A percentile compares a stretch with the other conserved stretches of the same genome.
phyloP scores from a whole-genome alignment of 1,140 invertebrate species.

The Manduca sexta region DNA sequence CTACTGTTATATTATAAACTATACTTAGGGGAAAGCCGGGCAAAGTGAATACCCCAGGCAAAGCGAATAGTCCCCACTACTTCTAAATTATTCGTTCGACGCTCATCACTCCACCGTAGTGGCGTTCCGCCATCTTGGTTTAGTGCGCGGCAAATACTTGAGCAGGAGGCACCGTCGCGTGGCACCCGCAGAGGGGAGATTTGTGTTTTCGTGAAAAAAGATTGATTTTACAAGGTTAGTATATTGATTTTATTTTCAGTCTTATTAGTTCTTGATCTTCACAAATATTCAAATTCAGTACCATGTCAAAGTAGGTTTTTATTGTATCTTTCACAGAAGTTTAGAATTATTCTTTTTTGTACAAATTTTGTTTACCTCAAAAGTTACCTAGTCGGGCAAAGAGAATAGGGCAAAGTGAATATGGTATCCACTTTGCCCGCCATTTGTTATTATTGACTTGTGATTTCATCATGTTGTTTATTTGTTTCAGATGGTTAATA shows the following conservation, averaged over 20 bases:
- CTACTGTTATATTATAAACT: too few species aligned
- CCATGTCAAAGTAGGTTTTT: slow-evolving; percentile 25
- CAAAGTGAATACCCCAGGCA: slow-evolving; percentile 17
- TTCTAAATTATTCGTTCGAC: slow-evolving; percentile 18
- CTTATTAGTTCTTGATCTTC: slow-evolving; percentile 24
- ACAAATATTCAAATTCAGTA: slow-evolving; percentile 22
- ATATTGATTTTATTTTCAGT: slow-evolving; percentile 21
- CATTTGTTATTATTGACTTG: slow-evolving; percentile 18
- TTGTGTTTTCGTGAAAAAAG: slow-evolving; percentile 24
- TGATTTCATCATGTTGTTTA: slow-evolving; percentile 17
- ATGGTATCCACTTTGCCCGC: slow-evolving; percentile 18
- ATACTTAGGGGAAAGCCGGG: slow-evolving; percentile 5
- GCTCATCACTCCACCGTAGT: slow-evolving; percentile 14
- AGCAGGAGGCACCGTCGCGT: slow-evolving; percentile 15
- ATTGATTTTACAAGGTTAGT: slow-evolving; percentile 27
- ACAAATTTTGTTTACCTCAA: slow-evolving; percentile 18
- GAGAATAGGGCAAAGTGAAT: slow-evolving; percentile 21
- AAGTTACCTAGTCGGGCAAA: slow-evolving; percentile 16
- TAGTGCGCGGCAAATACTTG: slow-evolving; percentile 17
- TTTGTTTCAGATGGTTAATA: slow-evolving; percentile 17
- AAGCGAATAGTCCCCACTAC: slow-evolving; percentile 21
- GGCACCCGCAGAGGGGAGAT: slow-evolving; percentile 13
- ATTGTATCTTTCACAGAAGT: slow-evolving; percentile 21
- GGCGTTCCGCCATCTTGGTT: slow-evolving; percentile 21
- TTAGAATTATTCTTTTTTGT: slow-evolving; percentile 24